These are phyloP conservation scores for Rhinolophus sinicus DNA, from an alignment of 2,113 vertebrate species.

Conservation along the genomic window DNA sequence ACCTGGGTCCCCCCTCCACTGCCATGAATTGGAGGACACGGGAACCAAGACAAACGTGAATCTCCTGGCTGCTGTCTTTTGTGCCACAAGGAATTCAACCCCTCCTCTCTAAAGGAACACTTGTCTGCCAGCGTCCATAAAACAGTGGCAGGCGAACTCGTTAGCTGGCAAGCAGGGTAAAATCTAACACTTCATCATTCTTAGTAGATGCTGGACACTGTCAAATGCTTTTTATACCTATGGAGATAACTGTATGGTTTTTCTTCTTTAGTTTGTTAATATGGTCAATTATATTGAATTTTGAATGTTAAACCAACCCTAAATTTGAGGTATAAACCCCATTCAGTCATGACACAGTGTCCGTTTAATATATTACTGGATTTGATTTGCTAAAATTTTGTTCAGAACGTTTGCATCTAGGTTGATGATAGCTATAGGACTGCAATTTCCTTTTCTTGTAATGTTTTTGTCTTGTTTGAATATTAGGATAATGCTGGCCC, in stretches of 20 bases:
- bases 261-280: background rate
- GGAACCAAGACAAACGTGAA: background rate
- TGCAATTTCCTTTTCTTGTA: background rate
- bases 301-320: background rate
- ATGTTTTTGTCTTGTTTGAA: background rate
- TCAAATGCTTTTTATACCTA: background rate
- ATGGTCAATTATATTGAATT: background rate
- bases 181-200: conserved; percentile 7
- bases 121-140: background rate
- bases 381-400: background rate
- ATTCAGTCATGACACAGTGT: background rate
- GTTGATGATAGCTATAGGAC: background rate
- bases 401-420: conserved; percentile 20
- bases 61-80: background rate
- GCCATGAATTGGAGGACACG: background rate
- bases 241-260: background rate
- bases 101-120: background rate
- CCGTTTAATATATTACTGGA: background rate
- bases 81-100: background rate
- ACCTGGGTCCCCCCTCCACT: background rate
- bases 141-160: background rate
- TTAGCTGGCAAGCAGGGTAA: background rate
- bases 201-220: background rate
- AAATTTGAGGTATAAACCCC: background rate
- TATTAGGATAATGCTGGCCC: background rate